Evolutionary conservation across 1,140 invertebrate genomes (phyloP), one percentile per base, ranked within the genome.

Genomic region (Mylabris phalerata): DNA sequence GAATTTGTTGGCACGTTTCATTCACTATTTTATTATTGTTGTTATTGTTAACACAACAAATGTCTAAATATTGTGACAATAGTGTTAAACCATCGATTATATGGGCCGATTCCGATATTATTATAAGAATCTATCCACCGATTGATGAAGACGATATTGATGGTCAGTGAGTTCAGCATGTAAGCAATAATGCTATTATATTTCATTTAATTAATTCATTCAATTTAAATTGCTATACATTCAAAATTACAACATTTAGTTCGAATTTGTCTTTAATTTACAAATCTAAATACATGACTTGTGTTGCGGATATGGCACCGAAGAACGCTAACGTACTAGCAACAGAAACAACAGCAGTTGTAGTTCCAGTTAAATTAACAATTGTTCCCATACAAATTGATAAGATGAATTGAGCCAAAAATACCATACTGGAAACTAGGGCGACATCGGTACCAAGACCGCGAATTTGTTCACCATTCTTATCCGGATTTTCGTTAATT

Each of bases 401-500:
- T 3, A 97, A 78, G 7, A 92, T 77, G 64, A 97, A 93, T 75
- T 98, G 95, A 0, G 93, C 94, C 42, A 96, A 78, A 75, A 97
- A 98, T 2, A 97, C 93, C 89, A 95, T 96, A 64, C 89, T 92
- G 62, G 91, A 93, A 19, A 98, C 88, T 54, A 96, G 86, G 1
- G 93, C 93, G 0, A 98, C 83, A 71, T 97, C 94, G 0, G 95
- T 97, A 2, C 95, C 95, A 6, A 98, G 77, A 2, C 95, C 95
- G 9, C 95, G 82, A 1, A 88, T 77, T 60, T 82, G 79, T 32
- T 68, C 73, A 73, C 7, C 71, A 71, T 79, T 13, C 19, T 66
- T 75, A 69, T 75, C 77, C 43, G 74, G 84, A 49, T 74, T 79
- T 60, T 67, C 75, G 62, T 72, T 79, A 43, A 80, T 76, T 67